Base-by-base conservation (phyloP, 2,797 vertebrate genomes). In the Sphenopsis melanotis region DNA sequence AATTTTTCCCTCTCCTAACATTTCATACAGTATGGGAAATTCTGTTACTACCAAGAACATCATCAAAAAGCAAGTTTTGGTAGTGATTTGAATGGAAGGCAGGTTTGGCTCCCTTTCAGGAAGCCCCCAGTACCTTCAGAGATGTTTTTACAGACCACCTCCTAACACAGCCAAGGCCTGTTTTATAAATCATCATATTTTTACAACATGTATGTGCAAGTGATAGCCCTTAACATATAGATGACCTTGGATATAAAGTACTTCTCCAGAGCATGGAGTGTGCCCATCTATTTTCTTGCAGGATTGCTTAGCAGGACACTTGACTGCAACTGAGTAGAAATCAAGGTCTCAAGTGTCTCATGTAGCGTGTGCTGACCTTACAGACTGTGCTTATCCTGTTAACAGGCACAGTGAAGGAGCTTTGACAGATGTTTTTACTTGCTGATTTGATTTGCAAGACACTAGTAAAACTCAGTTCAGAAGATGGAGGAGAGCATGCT, bases 281-380 rank as follows among this genome's bases (percentile, higher is more conserved):
- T 50, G 49, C 37, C 47, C 5, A 0, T 30, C 21, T 36, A 27
- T 50, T 72, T 52, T 27, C 68, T 74, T 83, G 60, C 56, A 77
- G 64, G 52, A 39, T 50, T 46, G 49, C 60, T 81, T 72, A 63
- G 66, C 21, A 27, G 68, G 66, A 66, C 47, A 41, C 63, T 63
- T 56, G 29, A 44, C 39, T 50, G 36, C 41, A 59, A 9, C 24
- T 10, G 36, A 68, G 37, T 19, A 42, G 60, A 80, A 94, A 83
- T 39, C 20, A 39, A 66, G 41, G 59, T 66, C 70, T 32, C 20
- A 17, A 29, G 44, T 15, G 61, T 34, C 72, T 60, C 26, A 3
- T 3, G 79, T 41, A 44, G 61, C 0, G 0, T 26, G 37, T 52
- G 68, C 79, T 87, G 71, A 56, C 0, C 0, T 10, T 74, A 23